Evolutionary conservation across 2,113 vertebrate genomes (phyloP).

Genomic region (Sorex araneus): DNA sequence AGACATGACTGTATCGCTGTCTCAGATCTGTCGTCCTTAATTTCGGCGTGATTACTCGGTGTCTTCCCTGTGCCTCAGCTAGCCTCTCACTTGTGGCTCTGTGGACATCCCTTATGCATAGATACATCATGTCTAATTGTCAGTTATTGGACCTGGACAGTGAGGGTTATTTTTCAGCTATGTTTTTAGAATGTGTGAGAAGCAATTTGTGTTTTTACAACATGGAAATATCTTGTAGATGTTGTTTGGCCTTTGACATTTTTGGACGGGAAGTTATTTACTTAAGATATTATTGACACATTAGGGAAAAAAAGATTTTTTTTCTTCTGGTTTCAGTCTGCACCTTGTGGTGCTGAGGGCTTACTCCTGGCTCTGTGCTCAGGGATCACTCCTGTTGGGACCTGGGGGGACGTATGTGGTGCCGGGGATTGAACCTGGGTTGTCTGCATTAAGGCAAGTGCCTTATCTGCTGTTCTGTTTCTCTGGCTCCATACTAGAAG

Average conservation of each 20-base stretch:
- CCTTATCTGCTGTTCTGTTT: too few species aligned
- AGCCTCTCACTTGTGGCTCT: background rate
- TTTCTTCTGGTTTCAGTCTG: background rate
- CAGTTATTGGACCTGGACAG: slow-evolving; percentile 48
- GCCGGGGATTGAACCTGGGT: background rate
- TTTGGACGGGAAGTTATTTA: slow-evolving; percentile 43
- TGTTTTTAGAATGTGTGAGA: slow-evolving; percentile 40
- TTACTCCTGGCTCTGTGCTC: too few species aligned
- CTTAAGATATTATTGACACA: background rate
- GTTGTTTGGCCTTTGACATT: slow-evolving; percentile 42
- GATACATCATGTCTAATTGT: slow-evolving; percentile 41
- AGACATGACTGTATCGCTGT: background rate
- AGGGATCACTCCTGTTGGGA: too few species aligned
- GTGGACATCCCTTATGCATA: slow-evolving; percentile 28
- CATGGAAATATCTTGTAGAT: slow-evolving; percentile 17
- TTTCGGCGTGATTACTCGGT: slow-evolving; percentile 62
- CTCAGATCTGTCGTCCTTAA: slow-evolving; percentile 44
- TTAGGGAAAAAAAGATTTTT: too few species aligned
- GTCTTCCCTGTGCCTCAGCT: background rate
- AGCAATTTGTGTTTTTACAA: slow-evolving; percentile 8
- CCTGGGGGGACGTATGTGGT: too few species aligned
- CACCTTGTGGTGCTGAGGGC: too few species aligned
- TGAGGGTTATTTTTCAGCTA: slow-evolving; percentile 50
- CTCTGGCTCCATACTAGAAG: too few species aligned
- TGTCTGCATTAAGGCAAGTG: too few species aligned